These are phyloP conservation scores for Meiosimyza platycephala DNA, from an alignment of 2,888 invertebrate species.

Conservation along the genomic window DNA sequence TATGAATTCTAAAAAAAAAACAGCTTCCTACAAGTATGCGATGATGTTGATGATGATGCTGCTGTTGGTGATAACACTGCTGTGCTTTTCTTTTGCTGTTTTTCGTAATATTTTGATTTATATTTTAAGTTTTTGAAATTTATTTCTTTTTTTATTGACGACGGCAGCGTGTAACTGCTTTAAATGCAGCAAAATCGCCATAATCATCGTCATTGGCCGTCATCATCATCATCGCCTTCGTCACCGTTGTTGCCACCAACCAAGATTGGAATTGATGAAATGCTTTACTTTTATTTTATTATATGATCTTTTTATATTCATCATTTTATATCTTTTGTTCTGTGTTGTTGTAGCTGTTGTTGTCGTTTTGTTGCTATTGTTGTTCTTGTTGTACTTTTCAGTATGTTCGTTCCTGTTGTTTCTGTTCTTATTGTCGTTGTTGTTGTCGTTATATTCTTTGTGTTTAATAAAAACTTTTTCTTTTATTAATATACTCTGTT, in stretches of 20 bases:
- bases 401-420: not conserved
- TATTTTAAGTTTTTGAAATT: not conserved
- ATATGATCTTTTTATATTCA: not conserved
- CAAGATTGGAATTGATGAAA: not conserved
- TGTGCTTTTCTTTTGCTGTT: no score
- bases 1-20: no score
- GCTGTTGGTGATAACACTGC: not conserved
- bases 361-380: not conserved
- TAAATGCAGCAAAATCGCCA: not conserved
- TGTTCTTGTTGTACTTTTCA: not conserved
- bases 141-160: not conserved
- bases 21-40: no score
- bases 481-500: not conserved
- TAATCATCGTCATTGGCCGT: not conserved
- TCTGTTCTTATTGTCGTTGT: conserved; percentile 1
- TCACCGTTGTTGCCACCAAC: not conserved
- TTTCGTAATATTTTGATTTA: no score
- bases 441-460: not conserved
- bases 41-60: not conserved
- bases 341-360: conserved; percentile 1
- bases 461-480: not conserved
- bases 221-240: not conserved
- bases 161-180: not conserved
- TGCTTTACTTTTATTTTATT: conserved; percentile 6
- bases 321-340: conserved; percentile 4